phyloP scores from a whole-genome alignment of 2,888 invertebrate species.

The Lobophora halterata region DNA sequence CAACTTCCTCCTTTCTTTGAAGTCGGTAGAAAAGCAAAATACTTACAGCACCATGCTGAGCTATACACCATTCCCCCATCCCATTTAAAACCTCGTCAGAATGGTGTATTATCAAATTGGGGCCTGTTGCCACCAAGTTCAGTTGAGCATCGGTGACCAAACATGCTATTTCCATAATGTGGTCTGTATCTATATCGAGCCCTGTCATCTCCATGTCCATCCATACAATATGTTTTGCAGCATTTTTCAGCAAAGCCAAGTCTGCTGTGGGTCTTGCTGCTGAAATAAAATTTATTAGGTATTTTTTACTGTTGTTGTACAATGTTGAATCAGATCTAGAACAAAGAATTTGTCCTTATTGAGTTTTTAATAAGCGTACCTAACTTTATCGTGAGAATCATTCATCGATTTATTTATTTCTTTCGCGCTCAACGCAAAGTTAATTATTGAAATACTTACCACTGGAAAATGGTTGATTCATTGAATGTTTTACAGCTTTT shows the following conservation, averaged over 20 bases:
- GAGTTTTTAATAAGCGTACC: too few relatives aligned
- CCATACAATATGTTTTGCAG: slow-evolving; percentile 83
- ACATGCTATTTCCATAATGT: slow-evolving; percentile 94
- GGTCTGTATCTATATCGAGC: slow-evolving; percentile 86
- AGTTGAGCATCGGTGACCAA: slow-evolving; percentile 91
- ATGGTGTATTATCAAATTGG: slow-evolving; percentile 89
- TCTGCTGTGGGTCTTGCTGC: slow-evolving; percentile 1
- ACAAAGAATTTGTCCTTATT: too few relatives aligned
- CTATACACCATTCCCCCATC: slow-evolving; percentile 93
- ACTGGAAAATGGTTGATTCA: slow-evolving; percentile 8
- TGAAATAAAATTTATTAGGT: slow-evolving; percentile 11
- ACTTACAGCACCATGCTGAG: slow-evolving; percentile 88
- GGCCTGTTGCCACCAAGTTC: slow-evolving; percentile 87
- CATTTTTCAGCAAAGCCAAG: slow-evolving; percentile 26
- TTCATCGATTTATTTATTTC: too few relatives aligned
- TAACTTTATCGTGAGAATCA: too few relatives aligned
- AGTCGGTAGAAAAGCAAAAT: slow-evolving; percentile 8
- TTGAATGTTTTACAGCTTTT: slow-evolving; percentile 1
- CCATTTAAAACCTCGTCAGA: slow-evolving; percentile 84
- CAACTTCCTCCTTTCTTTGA: too few relatives aligned
- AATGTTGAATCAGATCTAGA: too few relatives aligned
- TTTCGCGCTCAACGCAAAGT: too few relatives aligned
- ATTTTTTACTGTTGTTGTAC: too few relatives aligned
- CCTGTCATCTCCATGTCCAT: slow-evolving; percentile 96
- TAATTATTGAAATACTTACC: too few relatives aligned